Conservation (phyloP, 1,140 invertebrate species). For the Chelonus insularis region DNA sequence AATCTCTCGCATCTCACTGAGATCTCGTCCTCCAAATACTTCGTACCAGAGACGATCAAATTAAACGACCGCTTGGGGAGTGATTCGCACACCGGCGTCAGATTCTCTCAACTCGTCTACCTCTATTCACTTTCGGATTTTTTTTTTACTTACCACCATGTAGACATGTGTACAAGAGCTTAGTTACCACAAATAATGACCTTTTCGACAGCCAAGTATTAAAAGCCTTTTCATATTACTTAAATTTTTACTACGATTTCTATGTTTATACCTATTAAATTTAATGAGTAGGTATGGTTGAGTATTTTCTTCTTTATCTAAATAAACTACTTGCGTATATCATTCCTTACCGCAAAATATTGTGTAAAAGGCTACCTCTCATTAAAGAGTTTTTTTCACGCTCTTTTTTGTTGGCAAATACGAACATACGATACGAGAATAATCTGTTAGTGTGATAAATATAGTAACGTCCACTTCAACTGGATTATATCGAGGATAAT, state of each 20-base stretch:
- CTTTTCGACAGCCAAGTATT: too few relatives aligned
- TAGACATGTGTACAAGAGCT: too few relatives aligned
- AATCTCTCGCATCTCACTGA: neutral
- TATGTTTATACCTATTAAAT: slow-evolving; percentile 14
- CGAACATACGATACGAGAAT: too few relatives aligned
- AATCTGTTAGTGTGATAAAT: too few relatives aligned
- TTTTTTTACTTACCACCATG: too few relatives aligned
- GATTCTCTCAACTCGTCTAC: neutral
- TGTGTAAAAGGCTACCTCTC: neutral
- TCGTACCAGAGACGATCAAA: neutral
- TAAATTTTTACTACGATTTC: slow-evolving; percentile 9
- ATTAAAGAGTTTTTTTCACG: neutral
- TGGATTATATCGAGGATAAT: too few relatives aligned
- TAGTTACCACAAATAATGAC: too few relatives aligned
- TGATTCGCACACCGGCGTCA: neutral
- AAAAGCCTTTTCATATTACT: slow-evolving; percentile 15
- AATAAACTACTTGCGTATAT: slow-evolving; percentile 20
- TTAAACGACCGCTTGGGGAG: slow-evolving; percentile 7
- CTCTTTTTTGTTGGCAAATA: neutral
- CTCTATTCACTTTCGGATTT: neutral
- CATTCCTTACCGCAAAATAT: neutral
- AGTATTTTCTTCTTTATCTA: neutral
- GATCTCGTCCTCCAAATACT: neutral
- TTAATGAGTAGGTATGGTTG: slow-evolving; percentile 17
- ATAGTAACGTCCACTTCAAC: too few relatives aligned